Conservation (phyloP, 2,888 invertebrate species). For the Noctua janthe region DNA sequence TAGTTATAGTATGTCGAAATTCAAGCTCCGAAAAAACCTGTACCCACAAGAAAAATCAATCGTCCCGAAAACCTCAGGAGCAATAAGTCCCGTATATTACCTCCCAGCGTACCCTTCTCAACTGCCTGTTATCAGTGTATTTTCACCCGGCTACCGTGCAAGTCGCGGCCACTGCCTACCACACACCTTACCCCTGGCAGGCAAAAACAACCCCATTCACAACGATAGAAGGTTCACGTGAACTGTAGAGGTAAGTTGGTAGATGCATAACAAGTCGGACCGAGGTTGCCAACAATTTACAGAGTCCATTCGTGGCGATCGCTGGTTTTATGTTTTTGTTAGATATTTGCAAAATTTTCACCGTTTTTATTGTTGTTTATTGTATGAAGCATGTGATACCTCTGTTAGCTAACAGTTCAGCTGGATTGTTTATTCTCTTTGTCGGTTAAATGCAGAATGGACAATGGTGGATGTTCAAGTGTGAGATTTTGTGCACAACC, state of each 20-base stretch:
- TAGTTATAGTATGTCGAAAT: slow-evolving; percentile 17
- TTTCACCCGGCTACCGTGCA: slow-evolving; percentile 67
- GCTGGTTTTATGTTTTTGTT: slow-evolving; percentile 69
- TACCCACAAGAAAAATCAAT: slow-evolving; percentile 49
- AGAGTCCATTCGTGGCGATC: slow-evolving; percentile 73
- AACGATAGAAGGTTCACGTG: slow-evolving; percentile 32
- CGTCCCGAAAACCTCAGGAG: slow-evolving; percentile 49
- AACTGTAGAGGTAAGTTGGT: slow-evolving; percentile 54
- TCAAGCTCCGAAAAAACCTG: slow-evolving; percentile 10
- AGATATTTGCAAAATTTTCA: slow-evolving; percentile 59
- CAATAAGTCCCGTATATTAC: slow-evolving; percentile 57
- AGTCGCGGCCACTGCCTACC: slow-evolving; percentile 62
- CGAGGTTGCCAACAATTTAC: slow-evolving; percentile 73
- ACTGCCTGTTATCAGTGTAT: slow-evolving; percentile 67
- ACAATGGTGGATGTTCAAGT: neutral
- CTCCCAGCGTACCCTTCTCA: slow-evolving; percentile 62
- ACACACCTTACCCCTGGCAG: slow-evolving; percentile 36
- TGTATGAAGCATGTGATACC: slow-evolving; percentile 6
- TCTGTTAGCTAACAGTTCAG: slow-evolving; percentile 9
- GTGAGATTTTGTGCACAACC: neutral
- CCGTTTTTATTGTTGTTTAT: slow-evolving; percentile 48
- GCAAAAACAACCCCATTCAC: slow-evolving; percentile 32
- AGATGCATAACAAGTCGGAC: slow-evolving; percentile 72
- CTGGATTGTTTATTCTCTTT: neutral
- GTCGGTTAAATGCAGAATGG: neutral